Base-by-base conservation (phyloP, 1,140 invertebrate genomes). In the Rhynchophorus ferrugineus region DNA sequence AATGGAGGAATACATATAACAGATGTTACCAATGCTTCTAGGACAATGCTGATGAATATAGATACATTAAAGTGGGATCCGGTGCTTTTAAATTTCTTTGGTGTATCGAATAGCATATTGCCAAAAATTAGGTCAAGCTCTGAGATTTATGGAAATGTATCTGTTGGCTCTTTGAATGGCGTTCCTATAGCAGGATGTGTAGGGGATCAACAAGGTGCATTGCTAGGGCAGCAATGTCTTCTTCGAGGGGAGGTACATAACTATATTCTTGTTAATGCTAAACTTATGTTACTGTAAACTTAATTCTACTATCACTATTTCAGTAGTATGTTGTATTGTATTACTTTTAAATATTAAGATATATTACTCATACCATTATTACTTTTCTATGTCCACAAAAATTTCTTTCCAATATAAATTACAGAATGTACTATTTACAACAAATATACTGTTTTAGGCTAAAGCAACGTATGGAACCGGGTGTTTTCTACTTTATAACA, bases 21-120 rank as follows among this genome's bases (percentile, higher is more conserved):
- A 0, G 96, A 99, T 73, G 94, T 98, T 0, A 92, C 93, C 1
- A 99, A 99, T 75, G 96, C 96, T 13, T 96, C 91, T 19, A 78
- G 96, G 14, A 99, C 95, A 2, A 91, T 98, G 88, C 71, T 99
- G 0, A 95, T 99, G 91, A 95, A 98, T 68, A 87, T 99, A 48
- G 80, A 91, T 61, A 89, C 82, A 2, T 70, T 97, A 5, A 75
- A 90, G 62, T 99, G 95, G 95, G 94, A 98, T 74, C 75, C 83
- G 9, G 72, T 86, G 49, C 71, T 98, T 17, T 82, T 91, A 53
- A 82, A 82, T 49, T 93, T 96, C 65, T 97, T 98, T 70, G 81
- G 82, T 43, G 80, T 97, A 61, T 87, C 91, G 1, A 76, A 75
- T 57, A 73, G 73, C 13, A 84, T 97, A 6, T 72, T 98, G 3